Percentiles rank a stretch among this genome's conserved stretches.
Evolutionary conservation across 2,888 invertebrate genomes (phyloP).

Genomic region (Zonitis immaculata): DNA sequence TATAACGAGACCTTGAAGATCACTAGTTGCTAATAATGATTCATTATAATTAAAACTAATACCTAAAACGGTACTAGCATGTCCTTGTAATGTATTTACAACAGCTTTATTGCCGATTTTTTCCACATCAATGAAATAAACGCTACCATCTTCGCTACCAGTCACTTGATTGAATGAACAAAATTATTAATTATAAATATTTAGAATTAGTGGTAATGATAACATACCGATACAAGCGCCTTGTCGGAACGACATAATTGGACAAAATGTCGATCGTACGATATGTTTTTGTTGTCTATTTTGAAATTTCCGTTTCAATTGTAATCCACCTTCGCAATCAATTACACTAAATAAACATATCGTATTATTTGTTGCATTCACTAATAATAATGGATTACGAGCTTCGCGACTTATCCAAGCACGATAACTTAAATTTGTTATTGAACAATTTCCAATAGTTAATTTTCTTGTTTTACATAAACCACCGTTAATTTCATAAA

Average conservation of each 20-base stretch:
- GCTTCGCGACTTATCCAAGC: conserved; percentile 76
- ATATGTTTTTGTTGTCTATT: conserved; percentile 57
- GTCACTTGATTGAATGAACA: conserved; percentile 52
- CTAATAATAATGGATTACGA: conserved; percentile 63
- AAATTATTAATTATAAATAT: not conserved
- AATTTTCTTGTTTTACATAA: conserved; percentile 38
- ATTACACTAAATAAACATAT: conserved; percentile 66
- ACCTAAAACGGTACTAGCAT: conserved; percentile 76
- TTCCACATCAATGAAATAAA: conserved; percentile 74
- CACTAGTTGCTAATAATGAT: conserved; percentile 78
- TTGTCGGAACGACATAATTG: conserved; percentile 76
- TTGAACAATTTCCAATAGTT: conserved; percentile 44
- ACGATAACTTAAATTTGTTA: conserved; percentile 72
- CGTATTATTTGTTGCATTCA: conserved; percentile 72
- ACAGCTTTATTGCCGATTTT: conserved; percentile 53
- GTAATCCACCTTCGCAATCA: conserved; percentile 63
- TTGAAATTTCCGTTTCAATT: conserved; percentile 62
- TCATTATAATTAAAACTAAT: conserved; percentile 87
- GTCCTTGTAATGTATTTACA: conserved; percentile 62
- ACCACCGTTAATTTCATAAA: conserved; percentile 42
- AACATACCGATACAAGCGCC: conserved; percentile 68
- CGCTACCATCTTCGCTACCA: conserved; percentile 73
- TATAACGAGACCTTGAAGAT: conserved; percentile 73
- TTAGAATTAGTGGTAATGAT: not conserved
- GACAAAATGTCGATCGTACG: conserved; percentile 77